These are phyloP conservation scores for Cantharis rufa DNA, from an alignment of 2,888 invertebrate species.

Conservation along the genomic window DNA sequence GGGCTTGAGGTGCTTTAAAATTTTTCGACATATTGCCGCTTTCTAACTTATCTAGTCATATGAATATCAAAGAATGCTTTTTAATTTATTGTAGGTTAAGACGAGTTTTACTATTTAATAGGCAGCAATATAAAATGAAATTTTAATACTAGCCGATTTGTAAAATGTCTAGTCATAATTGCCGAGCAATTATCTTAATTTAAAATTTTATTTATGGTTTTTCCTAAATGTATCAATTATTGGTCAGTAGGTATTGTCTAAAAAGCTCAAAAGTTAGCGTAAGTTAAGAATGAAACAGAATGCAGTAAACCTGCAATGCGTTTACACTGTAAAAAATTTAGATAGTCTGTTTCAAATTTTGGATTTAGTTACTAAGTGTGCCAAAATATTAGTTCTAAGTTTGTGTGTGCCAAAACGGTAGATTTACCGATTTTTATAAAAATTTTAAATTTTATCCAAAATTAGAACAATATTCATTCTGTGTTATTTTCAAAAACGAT, in stretches of 20 bases:
- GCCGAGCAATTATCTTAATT: not conserved
- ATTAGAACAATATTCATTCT: not conserved
- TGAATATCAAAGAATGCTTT: not conserved
- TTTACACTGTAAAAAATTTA: too few species aligned
- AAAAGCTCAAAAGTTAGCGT: not conserved
- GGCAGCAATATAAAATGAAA: not conserved
- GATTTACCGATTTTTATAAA: not conserved
- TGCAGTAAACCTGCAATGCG: not conserved
- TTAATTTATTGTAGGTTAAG: not conserved
- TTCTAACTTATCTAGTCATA: not conserved
- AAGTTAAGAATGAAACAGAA: not conserved
- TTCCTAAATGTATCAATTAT: not conserved
- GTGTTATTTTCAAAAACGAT: not conserved
- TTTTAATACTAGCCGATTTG: not conserved
- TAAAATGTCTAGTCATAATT: not conserved
- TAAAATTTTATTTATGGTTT: not conserved
- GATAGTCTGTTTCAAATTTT: not conserved
- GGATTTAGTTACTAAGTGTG: not conserved
- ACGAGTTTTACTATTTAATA: not conserved
- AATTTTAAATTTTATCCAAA: not conserved
- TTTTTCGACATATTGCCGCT: not conserved
- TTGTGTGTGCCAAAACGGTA: not conserved
- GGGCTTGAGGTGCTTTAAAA: constrained; percentile 14
- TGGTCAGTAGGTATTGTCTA: not conserved
- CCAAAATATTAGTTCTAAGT: not conserved